Conservation (phyloP, 1,140 invertebrate species). For the Bradysia coprophila region DNA sequence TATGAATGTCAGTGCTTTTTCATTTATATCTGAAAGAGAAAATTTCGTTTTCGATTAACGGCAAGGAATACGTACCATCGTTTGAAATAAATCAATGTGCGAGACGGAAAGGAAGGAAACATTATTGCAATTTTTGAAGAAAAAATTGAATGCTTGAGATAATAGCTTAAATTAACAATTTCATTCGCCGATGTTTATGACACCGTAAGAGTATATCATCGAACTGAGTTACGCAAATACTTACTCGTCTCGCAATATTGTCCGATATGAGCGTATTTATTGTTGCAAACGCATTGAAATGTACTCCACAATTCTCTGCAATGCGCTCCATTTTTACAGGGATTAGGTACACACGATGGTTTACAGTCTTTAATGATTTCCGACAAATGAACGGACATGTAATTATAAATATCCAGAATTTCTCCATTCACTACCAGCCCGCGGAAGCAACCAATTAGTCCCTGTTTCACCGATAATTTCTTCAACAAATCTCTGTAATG, state of each 20-base stretch:
- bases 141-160: too few species aligned
- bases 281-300: conserved; percentile 77
- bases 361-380: conserved; percentile 86
- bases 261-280: conserved; percentile 79
- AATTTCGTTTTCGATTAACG: conserved; percentile 1
- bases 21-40: conserved; percentile 62
- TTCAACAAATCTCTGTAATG: conserved; percentile 52
- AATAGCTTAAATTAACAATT: too few species aligned
- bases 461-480: conserved; percentile 63
- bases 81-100: too few species aligned
- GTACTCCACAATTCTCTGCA: conserved; percentile 86
- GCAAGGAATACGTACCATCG: background rate
- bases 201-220: too few species aligned
- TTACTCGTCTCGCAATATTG: conserved; percentile 77
- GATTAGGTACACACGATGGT: conserved; percentile 82
- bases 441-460: conserved; percentile 81
- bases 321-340: conserved; percentile 75
- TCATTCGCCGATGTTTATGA: too few species aligned
- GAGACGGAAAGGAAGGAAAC: too few species aligned
- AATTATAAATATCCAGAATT: conserved; percentile 77
- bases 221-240: too few species aligned
- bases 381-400: conserved; percentile 79
- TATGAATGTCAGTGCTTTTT: conserved; percentile 74
- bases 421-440: conserved; percentile 81
- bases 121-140: too few species aligned